Percentiles rank a stretch among this genome's conserved stretches.
Conservation (phyloP, 2,113 vertebrate species). For the Halichoeres trimaculatus region DNA sequence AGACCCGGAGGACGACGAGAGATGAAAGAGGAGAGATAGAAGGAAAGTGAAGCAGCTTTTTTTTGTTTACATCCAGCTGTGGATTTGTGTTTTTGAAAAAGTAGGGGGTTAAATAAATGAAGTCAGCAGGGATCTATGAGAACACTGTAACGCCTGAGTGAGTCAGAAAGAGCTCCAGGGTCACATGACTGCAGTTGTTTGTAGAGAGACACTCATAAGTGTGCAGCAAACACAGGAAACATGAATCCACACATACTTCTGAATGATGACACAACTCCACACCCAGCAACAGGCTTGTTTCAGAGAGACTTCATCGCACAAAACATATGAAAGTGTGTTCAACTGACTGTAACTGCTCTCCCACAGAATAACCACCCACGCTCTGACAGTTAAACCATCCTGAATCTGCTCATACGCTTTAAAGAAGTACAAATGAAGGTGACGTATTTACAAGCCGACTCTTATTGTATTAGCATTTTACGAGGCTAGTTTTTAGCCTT, state of each 20-base stretch:
- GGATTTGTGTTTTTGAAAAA: not conserved
- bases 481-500: conserved; percentile 2
- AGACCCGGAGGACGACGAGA: conserved; percentile 31
- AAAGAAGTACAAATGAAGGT: conserved; percentile 10
- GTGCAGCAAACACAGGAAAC: conserved; percentile 70
- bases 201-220: conserved; percentile 59
- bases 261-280: conserved; percentile 57
- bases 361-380: conserved; percentile 7
- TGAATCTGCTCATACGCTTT: conserved; percentile 17
- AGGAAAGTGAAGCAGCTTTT: conserved; percentile 27
- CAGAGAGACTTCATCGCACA: conserved; percentile 26
- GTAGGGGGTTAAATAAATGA: not conserved
- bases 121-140: not conserved
- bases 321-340: conserved; percentile 33
- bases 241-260: conserved; percentile 54
- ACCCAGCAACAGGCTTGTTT: conserved; percentile 48
- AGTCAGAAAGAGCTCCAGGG: conserved; percentile 47
- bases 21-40: conserved; percentile 41
- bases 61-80: conserved; percentile 21
- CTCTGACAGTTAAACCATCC: conserved; percentile 1
- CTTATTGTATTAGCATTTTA: conserved; percentile 40
- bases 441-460: conserved; percentile 42
- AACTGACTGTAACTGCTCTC: conserved; percentile 1
- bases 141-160: conserved; percentile 13
- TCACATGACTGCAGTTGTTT: conserved; percentile 75